Evolutionary conservation across 2,113 vertebrate genomes (phyloP).

Genomic region (Eira barbara): DNA sequence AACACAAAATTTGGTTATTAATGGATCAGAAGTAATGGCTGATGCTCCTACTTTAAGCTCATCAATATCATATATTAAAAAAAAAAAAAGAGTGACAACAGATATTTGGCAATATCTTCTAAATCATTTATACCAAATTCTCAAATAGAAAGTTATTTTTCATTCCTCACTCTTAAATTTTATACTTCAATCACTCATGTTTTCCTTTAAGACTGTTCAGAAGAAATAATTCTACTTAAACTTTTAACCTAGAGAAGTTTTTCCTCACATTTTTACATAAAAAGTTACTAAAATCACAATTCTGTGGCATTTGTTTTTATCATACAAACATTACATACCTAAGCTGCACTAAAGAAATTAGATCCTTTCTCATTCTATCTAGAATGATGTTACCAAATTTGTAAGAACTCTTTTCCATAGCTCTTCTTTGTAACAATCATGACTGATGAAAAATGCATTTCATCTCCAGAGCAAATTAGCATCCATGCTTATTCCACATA

Average conservation of each 20-base stretch:
- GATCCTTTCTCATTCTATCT: conserved; percentile 8
- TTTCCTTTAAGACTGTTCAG: conserved; percentile 67
- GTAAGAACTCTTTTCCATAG: conserved; percentile 44
- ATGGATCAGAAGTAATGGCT: not conserved
- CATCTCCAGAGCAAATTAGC: conserved; percentile 21
- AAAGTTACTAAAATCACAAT: conserved; percentile 66
- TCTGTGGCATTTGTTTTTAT: conserved; percentile 67
- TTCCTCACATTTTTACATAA: conserved; percentile 57
- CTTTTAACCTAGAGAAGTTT: conserved; percentile 54
- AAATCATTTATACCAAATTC: conserved; percentile 56
- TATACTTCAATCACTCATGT: conserved; percentile 43
- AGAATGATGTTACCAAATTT: conserved; percentile 57
- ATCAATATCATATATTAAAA: conserved; percentile 17
- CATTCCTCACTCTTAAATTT: conserved; percentile 61
- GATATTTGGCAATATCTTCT: conserved; percentile 36
- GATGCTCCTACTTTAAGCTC: not conserved
- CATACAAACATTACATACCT: conserved; percentile 62
- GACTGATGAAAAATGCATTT: conserved; percentile 31
- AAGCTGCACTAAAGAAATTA: conserved; percentile 64
- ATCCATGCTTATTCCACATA: conserved; percentile 95
- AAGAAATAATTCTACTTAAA: conserved; percentile 47
- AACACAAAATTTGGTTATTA: conserved; percentile 35
- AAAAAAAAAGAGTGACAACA: conserved; percentile 38
- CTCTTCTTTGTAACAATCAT: not conserved
- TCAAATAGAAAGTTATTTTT: conserved; percentile 53